Evolutionary conservation across 2,113 vertebrate genomes (phyloP), one percentile per base, ranked within the genome.

Genomic region (Bubalus kerabau): DNA sequence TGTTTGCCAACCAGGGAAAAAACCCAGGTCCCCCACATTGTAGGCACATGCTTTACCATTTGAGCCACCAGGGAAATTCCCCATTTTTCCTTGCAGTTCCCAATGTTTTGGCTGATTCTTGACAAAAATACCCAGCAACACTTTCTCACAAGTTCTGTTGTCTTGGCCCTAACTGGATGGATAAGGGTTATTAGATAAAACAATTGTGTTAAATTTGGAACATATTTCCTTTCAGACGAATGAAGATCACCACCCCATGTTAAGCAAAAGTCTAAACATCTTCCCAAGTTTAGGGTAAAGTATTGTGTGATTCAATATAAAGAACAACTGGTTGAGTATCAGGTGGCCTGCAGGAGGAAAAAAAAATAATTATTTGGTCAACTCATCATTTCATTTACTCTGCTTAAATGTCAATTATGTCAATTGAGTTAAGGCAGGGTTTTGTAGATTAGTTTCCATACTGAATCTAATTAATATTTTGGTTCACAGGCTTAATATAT

Each of bases 381-480:
- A 56, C 16, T 62, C 46, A 32, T 62, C 7, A 2, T 84, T 83
- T 82, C 59, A 60, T 84, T 96, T 78, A 15, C 5, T 71, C 52
- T 57, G 7, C 56, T 80, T 74, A 48, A 50, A 71, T 71, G 64
- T 36, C 64, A 71, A 21, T 84, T 64, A 67, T 83, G 93, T 96
- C 71, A 81, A 21, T 48, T 76, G 59, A 74, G 48, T 85, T 76
- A 60, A 56, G n/a, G 8, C 52, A 94, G 62, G 52, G 11, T 48
- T 89, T 82, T 81, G 3, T 48, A 64, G 52, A 59, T 93, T 40
- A 59, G 71, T 95, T 87, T 80, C 14, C 50, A 54, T 54, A 84
- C 15, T 86, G 24, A 57, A 54, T 84, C 46, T 92, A 94, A 85
- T 92, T 67, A 85, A 86, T 90, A 48, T 71, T 13, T 56, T 93